Evolutionary conservation across 2,113 vertebrate species (phyloP), one percentile per base, ranked within the genome.

Genomic region (Columba janthina): DNA sequence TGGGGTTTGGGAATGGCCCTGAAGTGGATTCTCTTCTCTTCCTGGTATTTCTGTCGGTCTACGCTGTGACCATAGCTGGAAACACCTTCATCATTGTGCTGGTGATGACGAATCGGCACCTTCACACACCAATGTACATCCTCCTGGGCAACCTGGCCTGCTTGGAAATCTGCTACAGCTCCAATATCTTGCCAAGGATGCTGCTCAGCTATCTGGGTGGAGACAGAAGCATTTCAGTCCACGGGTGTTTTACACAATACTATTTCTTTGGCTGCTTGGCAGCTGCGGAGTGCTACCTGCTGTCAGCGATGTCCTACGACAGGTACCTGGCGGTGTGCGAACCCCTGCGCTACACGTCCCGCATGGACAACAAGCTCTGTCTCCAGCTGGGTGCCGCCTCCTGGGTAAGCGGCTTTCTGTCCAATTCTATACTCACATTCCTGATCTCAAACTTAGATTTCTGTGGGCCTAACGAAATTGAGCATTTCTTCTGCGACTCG

Each of bases 111-210:
- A 8, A 75, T 29, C 4, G 0, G 46, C 74, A 25, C 40, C 57
- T 88, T 19, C 69, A 53, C 53, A 80, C 48, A 25, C 78, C 73
- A 2, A 36, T 88, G 88, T 85, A 90, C 58, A 76, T 90, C 38
- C 61, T 89, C 58, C 60, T 94, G 65, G 71, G 42, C 29, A 86
- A 77, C 44, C 11, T 92, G 65, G 36, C 85, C 32, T 92, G 48
- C 65, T 29, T 92, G 71, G 89, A 82, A 50, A 77, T 66, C 65
- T 92, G 81, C 81, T 92, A 67, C 71, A 86, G 75, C 58, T 89
- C 81, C 18, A 38, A 18, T 12, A 57, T 77, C 71, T 72, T 89
- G 65, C 75, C 42, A 0, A 82, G 54, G 36, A 40, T 73, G 65
- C 10, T 92, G 76, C 29, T 89, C 31, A 58, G 70, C 44, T 72